A percentile compares a stretch with the other conserved stretches of the same genome.
Evolutionary conservation across 1,140 invertebrate genomes (phyloP).

Genomic region (Bactericera cockerelli): DNA sequence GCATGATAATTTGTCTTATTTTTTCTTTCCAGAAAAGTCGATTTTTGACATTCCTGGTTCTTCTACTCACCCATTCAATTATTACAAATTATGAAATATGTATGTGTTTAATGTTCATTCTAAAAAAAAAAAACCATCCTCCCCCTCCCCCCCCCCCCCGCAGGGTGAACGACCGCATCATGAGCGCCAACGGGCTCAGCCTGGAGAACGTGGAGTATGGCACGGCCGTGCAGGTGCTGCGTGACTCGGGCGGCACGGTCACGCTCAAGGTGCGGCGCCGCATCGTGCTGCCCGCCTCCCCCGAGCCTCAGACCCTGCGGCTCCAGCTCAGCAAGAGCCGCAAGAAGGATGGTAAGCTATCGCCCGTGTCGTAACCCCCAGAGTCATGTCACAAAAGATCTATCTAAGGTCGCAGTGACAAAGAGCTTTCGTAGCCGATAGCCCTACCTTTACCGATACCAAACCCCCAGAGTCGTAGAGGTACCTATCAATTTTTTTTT

Average conservation of each 20-base stretch:
- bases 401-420: no score
- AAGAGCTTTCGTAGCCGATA: neutral
- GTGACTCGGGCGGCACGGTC: constrained; percentile 78
- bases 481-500: no score
- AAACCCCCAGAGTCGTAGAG: no score
- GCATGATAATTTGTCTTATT: no score
- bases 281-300: constrained; percentile 38
- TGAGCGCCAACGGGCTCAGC: constrained; percentile 89
- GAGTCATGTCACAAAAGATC: neutral
- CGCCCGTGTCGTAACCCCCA: no score
- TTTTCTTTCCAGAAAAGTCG: no score
- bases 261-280: constrained; percentile 68
- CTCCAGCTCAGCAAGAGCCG: constrained; percentile 65
- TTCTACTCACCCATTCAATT: no score
- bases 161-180: constrained; percentile 94
- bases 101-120: no score
- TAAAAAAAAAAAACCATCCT: no score
- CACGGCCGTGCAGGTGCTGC: constrained; percentile 73
- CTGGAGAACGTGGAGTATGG: constrained; percentile 95
- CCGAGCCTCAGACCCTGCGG: constrained; percentile 49
- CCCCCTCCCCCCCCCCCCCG: constrained; percentile 20
- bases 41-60: no score
- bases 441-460: no score
- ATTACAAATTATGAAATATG: no score
- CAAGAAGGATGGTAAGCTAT: constrained; percentile 75